A percentile compares a stretch with the other conserved stretches of the same genome.
Conservation (phyloP, 2,113 vertebrate genomes). For the Zosterops hypoxanthus region DNA sequence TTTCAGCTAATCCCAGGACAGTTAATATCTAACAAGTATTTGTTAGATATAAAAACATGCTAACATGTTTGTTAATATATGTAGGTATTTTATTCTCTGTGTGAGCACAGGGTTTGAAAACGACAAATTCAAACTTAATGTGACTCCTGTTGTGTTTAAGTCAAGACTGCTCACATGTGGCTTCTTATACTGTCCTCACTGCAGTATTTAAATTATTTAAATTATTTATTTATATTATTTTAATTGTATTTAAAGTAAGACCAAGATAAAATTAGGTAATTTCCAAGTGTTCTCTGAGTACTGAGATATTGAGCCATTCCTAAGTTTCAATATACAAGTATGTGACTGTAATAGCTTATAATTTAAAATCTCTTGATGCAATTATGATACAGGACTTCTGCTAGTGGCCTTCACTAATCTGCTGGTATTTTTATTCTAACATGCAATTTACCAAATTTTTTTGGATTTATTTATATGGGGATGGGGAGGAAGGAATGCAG, state of each 20-base stretch:
- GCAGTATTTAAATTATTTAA: not conserved
- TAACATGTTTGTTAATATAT: not conserved
- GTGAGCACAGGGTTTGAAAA: not conserved
- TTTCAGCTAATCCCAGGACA: not conserved
- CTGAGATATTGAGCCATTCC: not conserved
- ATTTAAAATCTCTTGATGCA: not conserved
- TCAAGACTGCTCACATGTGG: not conserved
- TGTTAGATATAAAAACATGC: not conserved
- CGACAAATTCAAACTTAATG: not conserved
- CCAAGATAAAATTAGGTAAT: not conserved
- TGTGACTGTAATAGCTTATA: not conserved
- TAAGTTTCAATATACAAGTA: not conserved
- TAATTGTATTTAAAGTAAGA: not conserved
- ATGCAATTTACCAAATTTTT: not conserved
- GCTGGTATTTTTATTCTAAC: not conserved
- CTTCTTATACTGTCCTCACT: not conserved
- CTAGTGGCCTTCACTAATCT: not conserved
- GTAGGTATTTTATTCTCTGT: not conserved
- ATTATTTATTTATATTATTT: not conserved
- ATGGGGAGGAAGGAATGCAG: not conserved
- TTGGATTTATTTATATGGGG: not conserved
- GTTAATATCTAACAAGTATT: not conserved
- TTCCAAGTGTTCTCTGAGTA: not conserved
- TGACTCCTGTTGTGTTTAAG: not conserved
- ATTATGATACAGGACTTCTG: not conserved